These are phyloP conservation scores for Drosophila guanche DNA, from an alignment of 1,140 invertebrate genomes.

Conservation along the genomic window DNA sequence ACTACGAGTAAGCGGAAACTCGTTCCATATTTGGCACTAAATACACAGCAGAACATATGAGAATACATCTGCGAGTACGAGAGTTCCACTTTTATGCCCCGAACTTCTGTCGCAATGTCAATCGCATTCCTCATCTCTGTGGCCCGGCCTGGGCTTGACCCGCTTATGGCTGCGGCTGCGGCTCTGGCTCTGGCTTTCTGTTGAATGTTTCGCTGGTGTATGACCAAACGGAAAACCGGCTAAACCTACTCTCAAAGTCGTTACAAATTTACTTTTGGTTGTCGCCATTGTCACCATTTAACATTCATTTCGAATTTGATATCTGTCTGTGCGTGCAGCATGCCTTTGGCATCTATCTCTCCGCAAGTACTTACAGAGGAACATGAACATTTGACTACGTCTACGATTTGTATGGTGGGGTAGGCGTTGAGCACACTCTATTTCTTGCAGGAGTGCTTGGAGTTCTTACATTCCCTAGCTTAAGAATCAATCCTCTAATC, in stretches of 20 bases:
- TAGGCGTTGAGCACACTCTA: neutral
- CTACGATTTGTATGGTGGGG: neutral
- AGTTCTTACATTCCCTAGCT: neutral
- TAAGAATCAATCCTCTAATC: slow-evolving; percentile 7
- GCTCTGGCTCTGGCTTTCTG: slow-evolving; percentile 1
- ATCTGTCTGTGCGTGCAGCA: slow-evolving; percentile 50
- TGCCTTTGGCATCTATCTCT: slow-evolving; percentile 2
- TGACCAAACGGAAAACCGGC: slow-evolving; percentile 36
- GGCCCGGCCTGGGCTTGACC: slow-evolving; percentile 35
- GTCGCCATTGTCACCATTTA: slow-evolving; percentile 30
- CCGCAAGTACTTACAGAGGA: neutral
- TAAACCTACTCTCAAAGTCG: neutral
- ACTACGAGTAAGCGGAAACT: slow-evolving; percentile 26
- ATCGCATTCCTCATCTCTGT: slow-evolving; percentile 41
- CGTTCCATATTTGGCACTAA: slow-evolving; percentile 48
- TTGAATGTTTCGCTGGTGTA: slow-evolving; percentile 21
- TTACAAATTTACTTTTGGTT: slow-evolving; percentile 11
- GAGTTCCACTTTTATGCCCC: slow-evolving; percentile 9
- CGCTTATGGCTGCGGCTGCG: slow-evolving; percentile 23
- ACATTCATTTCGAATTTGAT: slow-evolving; percentile 47
- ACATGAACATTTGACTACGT: neutral
- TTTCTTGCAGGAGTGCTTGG: no score
- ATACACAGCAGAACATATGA: slow-evolving; percentile 24
- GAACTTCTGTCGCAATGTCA: slow-evolving; percentile 49
- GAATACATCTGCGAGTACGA: neutral